A percentile compares a stretch with the other conserved stretches of the same genome.
phyloP scores from a whole-genome alignment of 2,888 invertebrate species.

The Hofmannophila pseudospretella region DNA sequence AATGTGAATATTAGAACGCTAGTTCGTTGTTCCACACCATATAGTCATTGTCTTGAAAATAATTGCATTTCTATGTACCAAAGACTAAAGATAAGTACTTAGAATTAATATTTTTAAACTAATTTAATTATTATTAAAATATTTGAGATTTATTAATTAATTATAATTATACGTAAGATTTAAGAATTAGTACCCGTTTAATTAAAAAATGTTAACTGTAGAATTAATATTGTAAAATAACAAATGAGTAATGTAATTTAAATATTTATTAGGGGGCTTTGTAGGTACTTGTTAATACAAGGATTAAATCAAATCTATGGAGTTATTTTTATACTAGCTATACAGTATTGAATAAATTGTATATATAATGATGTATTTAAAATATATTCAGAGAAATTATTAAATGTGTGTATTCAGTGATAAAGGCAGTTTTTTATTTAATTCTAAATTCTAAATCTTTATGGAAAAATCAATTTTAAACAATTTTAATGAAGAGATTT shows the following conservation, averaged over 20 bases:
- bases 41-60: neutral
- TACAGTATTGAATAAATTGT: conserved; percentile 9
- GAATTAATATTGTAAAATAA: neutral
- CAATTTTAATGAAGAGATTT: too few relatives aligned
- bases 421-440: too few relatives aligned
- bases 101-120: neutral
- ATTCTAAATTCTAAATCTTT: too few relatives aligned
- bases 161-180: conserved; percentile 7
- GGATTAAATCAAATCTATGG: conserved; percentile 4
- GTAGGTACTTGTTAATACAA: conserved; percentile 1
- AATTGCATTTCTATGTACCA: conserved; percentile 6
- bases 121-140: neutral
- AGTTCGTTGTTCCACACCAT: too few relatives aligned
- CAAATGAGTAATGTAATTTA: neutral
- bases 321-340: conserved; percentile 47
- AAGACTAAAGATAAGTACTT: conserved; percentile 3
- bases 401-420: conserved; percentile 24
- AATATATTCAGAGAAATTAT: conserved; percentile 25
- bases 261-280: neutral
- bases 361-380: conserved; percentile 22
- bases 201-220: neutral
- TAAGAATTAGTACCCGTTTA: conserved; percentile 24
- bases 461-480: too few relatives aligned
- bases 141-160: conserved; percentile 1
- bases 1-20: too few relatives aligned